phyloP scores from a whole-genome alignment of 2,888 invertebrate genomes.

The Chymomyza amoena region DNA sequence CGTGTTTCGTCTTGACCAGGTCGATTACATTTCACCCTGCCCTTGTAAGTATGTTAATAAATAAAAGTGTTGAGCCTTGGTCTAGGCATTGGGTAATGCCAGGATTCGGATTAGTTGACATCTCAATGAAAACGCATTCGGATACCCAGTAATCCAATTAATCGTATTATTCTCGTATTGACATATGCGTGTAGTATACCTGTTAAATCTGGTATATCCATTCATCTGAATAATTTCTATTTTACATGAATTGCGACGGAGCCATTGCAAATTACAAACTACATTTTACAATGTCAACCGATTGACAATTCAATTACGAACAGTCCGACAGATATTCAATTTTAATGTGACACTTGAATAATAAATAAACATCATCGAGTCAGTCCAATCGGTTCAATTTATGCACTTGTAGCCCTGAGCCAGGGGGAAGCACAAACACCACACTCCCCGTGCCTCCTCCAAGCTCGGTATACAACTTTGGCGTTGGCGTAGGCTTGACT shows the following conservation, averaged over 20 bases:
- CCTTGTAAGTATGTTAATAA: too few relatives aligned
- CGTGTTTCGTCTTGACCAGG: too few relatives aligned
- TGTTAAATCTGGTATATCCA: not conserved
- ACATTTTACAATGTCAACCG: constrained; percentile 50
- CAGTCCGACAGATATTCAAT: constrained; percentile 54
- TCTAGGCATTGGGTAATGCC: constrained; percentile 65
- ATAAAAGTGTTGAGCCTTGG: constrained; percentile 38
- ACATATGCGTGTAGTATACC: not conserved
- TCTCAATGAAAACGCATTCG: constrained; percentile 45
- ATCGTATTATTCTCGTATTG: too few relatives aligned
- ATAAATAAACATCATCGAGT: constrained; percentile 26
- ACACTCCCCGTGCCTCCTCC: constrained; percentile 1
- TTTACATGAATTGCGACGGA: constrained; percentile 61
- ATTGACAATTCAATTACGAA: constrained; percentile 60
- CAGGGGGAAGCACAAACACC: constrained; percentile 41
- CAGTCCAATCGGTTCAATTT: not conserved
- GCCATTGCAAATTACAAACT: constrained; percentile 23
- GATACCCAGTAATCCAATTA: too few relatives aligned
- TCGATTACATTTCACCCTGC: too few relatives aligned
- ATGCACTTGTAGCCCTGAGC: constrained; percentile 11
- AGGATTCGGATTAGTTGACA: constrained; percentile 48
- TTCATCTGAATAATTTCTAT: constrained; percentile 49
- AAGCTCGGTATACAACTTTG: not conserved
- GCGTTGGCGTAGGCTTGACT: too few relatives aligned
- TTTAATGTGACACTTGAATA: constrained; percentile 57